Evolutionary conservation across 2,888 invertebrate species (phyloP).

Genomic region (Agrenia bidenticulata): DNA sequence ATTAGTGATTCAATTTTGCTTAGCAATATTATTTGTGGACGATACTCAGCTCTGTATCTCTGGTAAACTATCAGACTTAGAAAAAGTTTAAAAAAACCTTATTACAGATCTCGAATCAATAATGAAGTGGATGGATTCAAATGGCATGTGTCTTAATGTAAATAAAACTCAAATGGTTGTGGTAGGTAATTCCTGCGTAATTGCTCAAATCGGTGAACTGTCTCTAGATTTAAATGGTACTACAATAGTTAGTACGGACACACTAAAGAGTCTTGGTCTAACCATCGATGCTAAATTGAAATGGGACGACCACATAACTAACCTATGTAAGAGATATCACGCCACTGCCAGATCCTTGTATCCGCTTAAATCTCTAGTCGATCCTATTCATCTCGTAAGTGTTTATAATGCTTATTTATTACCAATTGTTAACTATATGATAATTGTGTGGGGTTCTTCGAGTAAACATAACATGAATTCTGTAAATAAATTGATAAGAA

Average conservation of each 20-base stretch:
- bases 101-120: conserved; percentile 9
- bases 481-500: neutral
- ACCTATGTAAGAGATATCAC: neutral
- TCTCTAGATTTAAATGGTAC: conserved; percentile 1
- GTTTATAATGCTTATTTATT: conserved; percentile 2
- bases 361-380: neutral
- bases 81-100: conserved; percentile 1
- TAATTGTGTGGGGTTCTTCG: neutral
- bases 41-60: conserved; percentile 19
- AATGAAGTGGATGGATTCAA: conserved; percentile 19
- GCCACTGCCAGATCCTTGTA: neutral
- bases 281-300: neutral
- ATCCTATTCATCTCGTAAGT: neutral
- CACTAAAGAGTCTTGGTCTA: conserved; percentile 5
- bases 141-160: conserved; percentile 26
- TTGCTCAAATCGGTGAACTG: neutral
- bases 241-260: neutral
- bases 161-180: conserved; percentile 28
- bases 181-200: conserved; percentile 8
- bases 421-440: conserved; percentile 1
- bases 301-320: conserved; percentile 9
- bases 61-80: conserved; percentile 9
- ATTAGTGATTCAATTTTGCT: conserved; percentile 6
- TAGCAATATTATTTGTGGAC: conserved; percentile 26
- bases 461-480: too few relatives aligned